Evolutionary conservation across 2,888 invertebrate species (phyloP).

Genomic region (Hydroisotoma schaefferi): DNA sequence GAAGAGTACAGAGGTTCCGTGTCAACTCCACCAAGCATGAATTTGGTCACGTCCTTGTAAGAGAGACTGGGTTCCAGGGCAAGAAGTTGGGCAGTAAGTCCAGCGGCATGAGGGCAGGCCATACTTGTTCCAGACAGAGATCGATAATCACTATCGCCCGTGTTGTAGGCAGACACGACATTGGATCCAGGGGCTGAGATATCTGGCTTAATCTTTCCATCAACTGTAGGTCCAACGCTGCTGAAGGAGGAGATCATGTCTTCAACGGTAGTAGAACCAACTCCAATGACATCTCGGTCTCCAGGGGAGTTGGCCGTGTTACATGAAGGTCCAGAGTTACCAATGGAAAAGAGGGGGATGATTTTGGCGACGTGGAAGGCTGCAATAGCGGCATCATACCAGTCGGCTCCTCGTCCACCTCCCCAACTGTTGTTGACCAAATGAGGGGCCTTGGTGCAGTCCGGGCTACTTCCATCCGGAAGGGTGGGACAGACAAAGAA

Average conservation of each 20-base stretch:
- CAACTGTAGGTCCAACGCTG: conserved; percentile 12
- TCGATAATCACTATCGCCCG: conserved; percentile 15
- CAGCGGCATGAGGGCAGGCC: conserved; percentile 31
- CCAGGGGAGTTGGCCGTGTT: conserved; percentile 8
- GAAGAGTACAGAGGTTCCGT: not conserved
- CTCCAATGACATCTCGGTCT: conserved; percentile 27
- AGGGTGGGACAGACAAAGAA: conserved; percentile 34
- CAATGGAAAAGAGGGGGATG: conserved; percentile 21
- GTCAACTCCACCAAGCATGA: not conserved
- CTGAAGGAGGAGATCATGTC: conserved; percentile 23
- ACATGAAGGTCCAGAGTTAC: conserved; percentile 12
- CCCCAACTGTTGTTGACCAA: conserved; percentile 35
- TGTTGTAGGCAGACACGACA: conserved; percentile 19
- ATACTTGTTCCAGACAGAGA: conserved; percentile 31
- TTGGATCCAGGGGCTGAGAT: conserved; percentile 23
- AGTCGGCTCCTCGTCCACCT: conserved; percentile 12
- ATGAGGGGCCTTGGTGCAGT: conserved; percentile 34
- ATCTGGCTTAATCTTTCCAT: conserved; percentile 26
- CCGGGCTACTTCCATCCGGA: conserved; percentile 14
- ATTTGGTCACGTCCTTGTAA: not conserved
- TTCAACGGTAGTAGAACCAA: conserved; percentile 24
- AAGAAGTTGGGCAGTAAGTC: conserved; percentile 19
- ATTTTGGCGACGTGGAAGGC: conserved; percentile 21
- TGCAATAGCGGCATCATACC: conserved; percentile 15
- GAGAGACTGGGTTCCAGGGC: conserved; percentile 2